Evolutionary conservation across 2,113 vertebrate species (phyloP), one percentile per base, ranked within the genome.

Genomic region (Struthio camelus): DNA sequence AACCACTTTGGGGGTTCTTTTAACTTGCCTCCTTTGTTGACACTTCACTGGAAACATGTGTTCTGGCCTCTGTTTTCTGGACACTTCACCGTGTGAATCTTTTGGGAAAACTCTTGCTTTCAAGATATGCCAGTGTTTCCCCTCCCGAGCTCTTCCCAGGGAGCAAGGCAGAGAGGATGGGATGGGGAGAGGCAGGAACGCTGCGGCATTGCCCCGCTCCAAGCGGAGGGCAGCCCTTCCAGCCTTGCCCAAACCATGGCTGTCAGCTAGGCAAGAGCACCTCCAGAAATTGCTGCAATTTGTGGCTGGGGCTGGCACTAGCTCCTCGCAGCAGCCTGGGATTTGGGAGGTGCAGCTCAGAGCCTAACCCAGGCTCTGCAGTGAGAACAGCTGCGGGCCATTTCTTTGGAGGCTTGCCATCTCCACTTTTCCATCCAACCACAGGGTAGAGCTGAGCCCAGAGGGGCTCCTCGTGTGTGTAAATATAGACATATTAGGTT

Each of bases 401-500:
- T 22, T 53, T 5, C 17, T 66, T 61, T 75, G 36, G 9, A 87
- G 40, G 4, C 34, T 24, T 72, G 2, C 16, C 8, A 24, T 6
- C 6, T 56, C 38, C 32, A 7, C 44, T 72, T 93, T 22, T 40
- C 5, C 0, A 2, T 32, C 16, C 54, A 9, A 27, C 18, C 51
- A 32, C 15, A 0, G 1, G 18, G 27, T 56, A 72, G 51, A 69
- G 28, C 16, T 85, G 65, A 46, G 38, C 16, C 59, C 32, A 5
- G 6, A 40, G 62, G 0, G 1, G 13, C 27, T 87, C 22, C 27
- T 58, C 1, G 0, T 28, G 14, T 2, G 0, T 38, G 24, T 51
- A 67, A 46, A 28, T 42, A 14, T 4, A 44, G 12, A 53, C 1
- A 0, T 6, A 2, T 23, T 65, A 27, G 20, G 14, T 23, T 61